These are phyloP conservation scores for Stegostoma tigrinum DNA, from an alignment of 2,113 vertebrate species.

Conservation along the genomic window DNA sequence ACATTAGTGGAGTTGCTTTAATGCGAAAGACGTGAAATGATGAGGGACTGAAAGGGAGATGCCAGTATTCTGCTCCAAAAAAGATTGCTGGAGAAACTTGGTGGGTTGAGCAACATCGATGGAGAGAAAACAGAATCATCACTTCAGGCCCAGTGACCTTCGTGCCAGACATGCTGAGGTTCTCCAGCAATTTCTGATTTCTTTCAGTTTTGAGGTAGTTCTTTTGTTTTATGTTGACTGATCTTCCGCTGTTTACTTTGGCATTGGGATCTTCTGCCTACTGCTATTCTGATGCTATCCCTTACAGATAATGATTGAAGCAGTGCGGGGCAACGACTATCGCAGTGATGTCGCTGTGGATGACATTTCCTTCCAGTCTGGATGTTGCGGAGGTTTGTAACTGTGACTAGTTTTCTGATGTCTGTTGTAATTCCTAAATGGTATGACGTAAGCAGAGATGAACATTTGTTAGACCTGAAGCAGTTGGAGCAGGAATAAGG, in stretches of 20 bases:
- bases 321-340: constrained; percentile 54
- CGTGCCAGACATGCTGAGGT: no score
- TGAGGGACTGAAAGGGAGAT: not conserved
- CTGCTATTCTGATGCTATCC: not conserved
- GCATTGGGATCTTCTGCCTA: not conserved
- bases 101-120: constrained; percentile 35
- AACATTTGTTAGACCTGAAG: not conserved
- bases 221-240: no score
- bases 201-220: no score
- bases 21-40: not conserved
- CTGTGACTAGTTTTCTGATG: not conserved
- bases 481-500: not conserved
- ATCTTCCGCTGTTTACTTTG: not conserved
- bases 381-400: constrained; percentile 56
- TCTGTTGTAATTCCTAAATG: not conserved
- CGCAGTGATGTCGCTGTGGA: constrained; percentile 63
- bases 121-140: no score
- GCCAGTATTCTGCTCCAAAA: no score
- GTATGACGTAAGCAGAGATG: not conserved
- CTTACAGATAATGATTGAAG: constrained; percentile 66
- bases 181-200: no score
- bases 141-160: no score
- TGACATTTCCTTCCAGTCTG: constrained; percentile 56
- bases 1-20: not conserved
- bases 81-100: constrained; percentile 43